Conservation (phyloP, 2,888 invertebrate species). For the Cabera pusaria region DNA sequence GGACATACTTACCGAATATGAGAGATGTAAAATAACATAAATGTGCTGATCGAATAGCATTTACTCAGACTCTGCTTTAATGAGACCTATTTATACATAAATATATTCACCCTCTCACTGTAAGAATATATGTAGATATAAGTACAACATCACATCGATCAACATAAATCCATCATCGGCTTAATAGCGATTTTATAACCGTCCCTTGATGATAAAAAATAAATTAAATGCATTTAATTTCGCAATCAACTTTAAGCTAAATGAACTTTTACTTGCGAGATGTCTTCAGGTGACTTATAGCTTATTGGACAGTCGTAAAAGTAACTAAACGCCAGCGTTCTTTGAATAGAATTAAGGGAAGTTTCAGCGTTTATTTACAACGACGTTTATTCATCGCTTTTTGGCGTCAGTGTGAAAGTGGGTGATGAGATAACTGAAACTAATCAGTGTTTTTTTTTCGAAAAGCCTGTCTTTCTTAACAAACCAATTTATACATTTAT, state of each 20-base stretch:
- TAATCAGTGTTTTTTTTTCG: too few species aligned
- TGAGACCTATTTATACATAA: too few species aligned
- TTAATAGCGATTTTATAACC: conserved; percentile 50
- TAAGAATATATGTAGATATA: too few species aligned
- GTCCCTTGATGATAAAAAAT: conserved; percentile 43
- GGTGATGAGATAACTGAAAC: background rate
- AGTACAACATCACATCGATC: too few species aligned
- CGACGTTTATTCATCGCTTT: conserved; percentile 17
- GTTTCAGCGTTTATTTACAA: conserved; percentile 28
- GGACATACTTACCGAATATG: too few species aligned
- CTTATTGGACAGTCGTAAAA: conserved; percentile 49
- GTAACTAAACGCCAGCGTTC: conserved; percentile 38
- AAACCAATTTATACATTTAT: too few species aligned
- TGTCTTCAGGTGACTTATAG: conserved; percentile 62
- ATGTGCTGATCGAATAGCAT: too few species aligned
- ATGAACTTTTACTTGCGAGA: conserved; percentile 57
- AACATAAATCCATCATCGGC: conserved; percentile 49
- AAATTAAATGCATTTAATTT: conserved; percentile 54
- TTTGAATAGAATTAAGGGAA: conserved; percentile 38
- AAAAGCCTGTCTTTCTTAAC: too few species aligned
- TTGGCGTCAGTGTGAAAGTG: conserved; percentile 14
- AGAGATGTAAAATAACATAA: too few species aligned
- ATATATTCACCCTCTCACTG: too few species aligned
- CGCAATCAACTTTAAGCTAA: conserved; percentile 34
- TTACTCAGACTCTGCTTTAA: too few species aligned